Base-by-base conservation (phyloP, 2,888 invertebrate genomes). In the Anorthoa munda region DNA sequence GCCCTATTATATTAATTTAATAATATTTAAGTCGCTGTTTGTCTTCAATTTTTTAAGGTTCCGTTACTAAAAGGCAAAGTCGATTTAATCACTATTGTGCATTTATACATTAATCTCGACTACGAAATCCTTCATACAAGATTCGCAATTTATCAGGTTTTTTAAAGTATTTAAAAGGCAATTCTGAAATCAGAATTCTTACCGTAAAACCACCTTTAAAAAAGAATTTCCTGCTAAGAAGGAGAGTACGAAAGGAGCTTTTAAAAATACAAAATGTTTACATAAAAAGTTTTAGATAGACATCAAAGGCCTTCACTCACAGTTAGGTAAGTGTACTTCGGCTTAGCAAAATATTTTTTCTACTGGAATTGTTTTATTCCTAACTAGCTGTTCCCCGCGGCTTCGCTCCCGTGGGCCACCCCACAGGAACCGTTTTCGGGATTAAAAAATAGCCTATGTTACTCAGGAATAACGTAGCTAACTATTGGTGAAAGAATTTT, bases 1-100 rank as follows among this genome's bases (percentile, higher is more conserved):
- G 17, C 13, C 46, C 45, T 23, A 46, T 73, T 71, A 66, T 50
- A 39, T 60, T 58, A 4, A 51, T 65, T 77, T 31, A 56, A 83
- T 69, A 63, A 64, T 69, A 48, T 69, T 69, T 17, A 72, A 64
- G 61, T 55, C 26, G 46, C 39, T 68, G 59, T 56, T 53, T 9
- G 59, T 31, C 31, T 2, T 26, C 15, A 31, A 31, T 39, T 18
- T 58, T 59, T n/a, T n/a, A n/a, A n/a, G 13, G n/a, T 39, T 59
- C n/a, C 59, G 39, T 39, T n/a, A 39, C 4, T 18, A 58, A 39
- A 59, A n/a, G n/a, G 11, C 4, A 4, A 53, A 12, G 9, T 21
- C 13, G 3, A 53, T 53, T 53, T 21, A 31, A 31, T 56, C 1
- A 31, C 18, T 17, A 56, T 18, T 56, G 18, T 2, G 4, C 50